These are phyloP conservation scores for Monodelphis domestica DNA, from an alignment of 2,797 vertebrate species.

Conservation along the genomic window DNA sequence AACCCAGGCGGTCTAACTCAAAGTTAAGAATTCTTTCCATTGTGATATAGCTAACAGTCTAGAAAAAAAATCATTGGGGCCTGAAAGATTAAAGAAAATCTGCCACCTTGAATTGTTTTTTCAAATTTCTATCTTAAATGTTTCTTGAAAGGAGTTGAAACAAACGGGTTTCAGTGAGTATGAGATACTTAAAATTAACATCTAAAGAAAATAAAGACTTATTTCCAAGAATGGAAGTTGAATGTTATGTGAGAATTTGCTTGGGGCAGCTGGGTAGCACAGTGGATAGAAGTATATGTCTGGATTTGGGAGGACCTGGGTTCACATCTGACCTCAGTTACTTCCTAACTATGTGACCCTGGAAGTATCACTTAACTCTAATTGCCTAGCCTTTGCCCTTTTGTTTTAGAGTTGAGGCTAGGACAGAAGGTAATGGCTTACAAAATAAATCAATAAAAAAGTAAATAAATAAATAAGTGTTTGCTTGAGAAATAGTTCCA, in stretches of 20 bases:
- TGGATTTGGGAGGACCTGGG: no score
- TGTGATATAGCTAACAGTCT: background rate
- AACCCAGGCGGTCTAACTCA: background rate
- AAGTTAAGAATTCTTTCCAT: background rate
- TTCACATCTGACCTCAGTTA: no score
- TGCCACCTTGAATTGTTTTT: conserved; percentile 11
- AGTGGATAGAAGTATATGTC: no score
- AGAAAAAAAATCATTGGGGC: background rate
- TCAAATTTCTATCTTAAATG: background rate
- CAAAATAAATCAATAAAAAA: no score
- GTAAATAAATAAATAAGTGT: background rate
- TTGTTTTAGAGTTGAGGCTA: no score
- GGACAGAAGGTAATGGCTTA: no score
- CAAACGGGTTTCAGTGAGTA: background rate
- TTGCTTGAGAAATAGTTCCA: background rate
- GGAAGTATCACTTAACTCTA: no score
- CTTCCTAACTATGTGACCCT: no score
- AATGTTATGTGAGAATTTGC: background rate
- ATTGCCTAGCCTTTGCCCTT: no score
- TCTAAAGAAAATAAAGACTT: conserved; percentile 43
- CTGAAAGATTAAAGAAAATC: background rate
- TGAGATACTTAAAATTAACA: background rate
- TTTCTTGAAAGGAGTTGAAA: background rate
- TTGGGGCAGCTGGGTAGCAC: no score
- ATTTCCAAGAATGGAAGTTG: background rate